Evolutionary conservation across 1,140 invertebrate genomes (phyloP), one percentile per base, ranked within the genome.

Genomic region (Plodia interpunctella): DNA sequence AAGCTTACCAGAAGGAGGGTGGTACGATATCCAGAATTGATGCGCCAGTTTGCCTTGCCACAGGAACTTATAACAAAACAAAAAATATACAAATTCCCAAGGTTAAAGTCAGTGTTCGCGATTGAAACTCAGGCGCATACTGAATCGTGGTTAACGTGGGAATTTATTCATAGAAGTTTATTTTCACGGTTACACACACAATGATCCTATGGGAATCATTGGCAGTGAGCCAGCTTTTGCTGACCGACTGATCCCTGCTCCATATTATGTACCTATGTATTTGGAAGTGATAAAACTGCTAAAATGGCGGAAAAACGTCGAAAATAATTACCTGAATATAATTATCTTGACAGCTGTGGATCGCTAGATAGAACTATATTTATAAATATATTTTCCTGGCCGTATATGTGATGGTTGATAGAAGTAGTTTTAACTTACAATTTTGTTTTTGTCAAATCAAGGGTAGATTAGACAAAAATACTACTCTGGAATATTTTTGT

Each of bases 1-100:
- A 2, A 44, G 63, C 64, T 67, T 71, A 87, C 85, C 83, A 65
- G 85, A 73, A 67, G 92, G 92, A 76, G 92, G 92, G 88, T 93
- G 92, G 85, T 93, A 93, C 55, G 92, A 93, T 77, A 93, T 93
- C 93, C 93, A 93, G 87, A 93, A 93, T 90, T 93, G 93, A 83
- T 93, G 92, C 90, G 92, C 92, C 92, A 93, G 91, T 82, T 91
- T 91, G 63, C 56, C 49, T 57, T 56, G 63, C 35, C 70, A 18
- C 15, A 57, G 28, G 52, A 49, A 53, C 51, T 13, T 25, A 53
- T 25, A 25, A 53, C 5, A 25, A 44, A 53, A 57, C 56, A 30
- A 15, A 25, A 44, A 53, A 57, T 54, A 30, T 11, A 55, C 20
- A 11, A 35, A 10, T 44, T 9, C 17, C 6, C 38, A 59, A 54